Evolutionary conservation across 1,140 invertebrate genomes (phyloP).

Genomic region (Cotesia chilonis): DNA sequence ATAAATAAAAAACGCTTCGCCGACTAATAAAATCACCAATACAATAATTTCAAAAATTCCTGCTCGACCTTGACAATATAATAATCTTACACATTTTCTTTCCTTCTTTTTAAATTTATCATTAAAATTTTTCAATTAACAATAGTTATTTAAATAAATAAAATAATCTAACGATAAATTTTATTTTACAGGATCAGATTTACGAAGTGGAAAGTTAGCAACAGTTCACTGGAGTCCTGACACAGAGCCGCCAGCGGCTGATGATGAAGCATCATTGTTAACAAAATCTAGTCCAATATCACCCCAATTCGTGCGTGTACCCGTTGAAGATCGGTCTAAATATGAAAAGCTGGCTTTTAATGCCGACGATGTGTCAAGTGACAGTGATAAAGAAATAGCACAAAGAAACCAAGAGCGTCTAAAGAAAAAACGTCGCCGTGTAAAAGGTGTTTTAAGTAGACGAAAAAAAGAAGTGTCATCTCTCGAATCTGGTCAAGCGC

Average conservation of each 20-base stretch:
- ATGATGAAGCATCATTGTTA: slow-evolving; percentile 54
- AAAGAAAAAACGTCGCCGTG: slow-evolving; percentile 56
- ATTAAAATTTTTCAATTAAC: not conserved
- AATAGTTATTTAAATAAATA: not conserved
- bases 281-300: slow-evolving; percentile 58
- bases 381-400: slow-evolving; percentile 65
- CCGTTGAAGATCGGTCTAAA: slow-evolving; percentile 79
- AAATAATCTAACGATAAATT: slow-evolving; percentile 21
- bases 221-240: slow-evolving; percentile 52
- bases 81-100: not conserved
- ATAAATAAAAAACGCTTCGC: slow-evolving; percentile 7
- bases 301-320: slow-evolving; percentile 71
- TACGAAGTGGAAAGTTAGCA: slow-evolving; percentile 40
- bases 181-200: slow-evolving; percentile 52
- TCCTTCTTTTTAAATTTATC: not conserved
- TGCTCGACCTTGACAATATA: not conserved
- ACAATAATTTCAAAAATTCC: not conserved
- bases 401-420: slow-evolving; percentile 50
- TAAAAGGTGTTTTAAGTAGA: slow-evolving; percentile 52
- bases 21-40: not conserved
- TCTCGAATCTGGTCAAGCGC: slow-evolving; percentile 39
- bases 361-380: slow-evolving; percentile 70
- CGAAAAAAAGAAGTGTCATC: slow-evolving; percentile 42
- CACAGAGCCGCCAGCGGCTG: slow-evolving; percentile 38
- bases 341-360: slow-evolving; percentile 78